Base-by-base conservation (phyloP, 1,140 invertebrate species). In the Bombus haemorrhoidalis region DNA sequence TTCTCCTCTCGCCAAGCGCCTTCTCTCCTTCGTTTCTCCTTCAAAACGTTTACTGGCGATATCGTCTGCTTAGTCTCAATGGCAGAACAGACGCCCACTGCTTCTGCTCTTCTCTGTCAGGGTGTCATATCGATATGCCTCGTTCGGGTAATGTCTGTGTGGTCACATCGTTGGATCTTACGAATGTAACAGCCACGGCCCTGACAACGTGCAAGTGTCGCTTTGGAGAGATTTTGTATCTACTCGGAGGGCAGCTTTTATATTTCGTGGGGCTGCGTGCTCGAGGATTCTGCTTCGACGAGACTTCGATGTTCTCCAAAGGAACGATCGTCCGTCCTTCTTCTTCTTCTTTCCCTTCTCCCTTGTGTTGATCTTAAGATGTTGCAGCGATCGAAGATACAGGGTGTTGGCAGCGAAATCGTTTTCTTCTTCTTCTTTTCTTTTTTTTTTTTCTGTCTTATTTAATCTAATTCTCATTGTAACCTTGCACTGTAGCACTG, bases 1-100 rank as follows among this genome's bases (percentile, higher is more conserved):
- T 25, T 25, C 64, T 68, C 43, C 43, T 43, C 47, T 22, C 4
- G 34, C 57, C 28, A n/a, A 28, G 37, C 43, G 69, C 28, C 41
- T 57, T 71, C 74, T 66, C 59, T 53, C 53, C 57, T 66, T 22
- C 39, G 71, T 73, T 73, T 66, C 85, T 73, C 74, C 28, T 80
- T 79, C 39, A 62, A 80, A 82, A 37, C 69, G 76, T 89, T 84
- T 83, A 81, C 69, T 73, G 66, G 41, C 69, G 86, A 89, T 87
- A 90, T 89, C 87, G 75, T 92, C 92, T 92, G 92, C 87, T 92
- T 90, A 91, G 86, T 91, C 89, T 92, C 92, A 91, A 75, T 89
- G n/a, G 15, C 47, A n/a, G 82, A 92, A 86, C 92, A 92, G 92
- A 92, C 91, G 91, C 91, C 90, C 85, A 81, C 82, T 74, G 86